Base-by-base conservation (phyloP, 1,140 invertebrate species). In the Pseudomyrmex cubaensis region DNA sequence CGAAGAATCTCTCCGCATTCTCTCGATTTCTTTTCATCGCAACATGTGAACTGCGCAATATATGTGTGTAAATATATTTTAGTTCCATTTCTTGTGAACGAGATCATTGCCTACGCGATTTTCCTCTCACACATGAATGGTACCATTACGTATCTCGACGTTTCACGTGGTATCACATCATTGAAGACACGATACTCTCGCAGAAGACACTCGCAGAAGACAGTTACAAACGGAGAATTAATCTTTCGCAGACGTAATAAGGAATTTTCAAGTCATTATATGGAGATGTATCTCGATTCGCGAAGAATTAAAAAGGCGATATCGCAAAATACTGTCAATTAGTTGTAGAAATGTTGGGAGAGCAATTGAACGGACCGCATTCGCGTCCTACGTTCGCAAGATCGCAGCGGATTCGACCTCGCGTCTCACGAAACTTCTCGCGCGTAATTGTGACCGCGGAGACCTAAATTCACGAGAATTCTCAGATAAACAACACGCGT, bases 401-500 rank as follows among this genome's bases (percentile, higher is more conserved):
- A 82, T 50, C 76, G 77, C 35, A 35, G 57, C 61, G 50, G 22
- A 82, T 77, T 66, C 22, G 67, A 88, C 76, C 74, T 75, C 44
- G 74, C 73, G 62, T 85, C 77, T 72, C 74, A 57, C 74, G 57
- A 50, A 50, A 52, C 17, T 63, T 56, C 59, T 12, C 61, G 59
- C 63, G 44, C 13, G 44, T 20, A 54, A 25, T 64, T 48, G 73
- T 44, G 75, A 82, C 59, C 54, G 59, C 59, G 13, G 0, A 35
- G 35, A 35, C 35, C 7, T 35, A 7, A 35, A 35, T 35, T 35
- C 35, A 35, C 5, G 35, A 35, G 35, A 35, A 52, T 66, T 77
- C 56, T 57, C 63, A 59, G 63, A 72, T 63, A 80, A 90, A 35
- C 5, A 35, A 90, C 89, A 15, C 84, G 46, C 57, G 82, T 35